Base-by-base conservation (phyloP, 2,113 vertebrate species). In the Sceloporus undulatus region DNA sequence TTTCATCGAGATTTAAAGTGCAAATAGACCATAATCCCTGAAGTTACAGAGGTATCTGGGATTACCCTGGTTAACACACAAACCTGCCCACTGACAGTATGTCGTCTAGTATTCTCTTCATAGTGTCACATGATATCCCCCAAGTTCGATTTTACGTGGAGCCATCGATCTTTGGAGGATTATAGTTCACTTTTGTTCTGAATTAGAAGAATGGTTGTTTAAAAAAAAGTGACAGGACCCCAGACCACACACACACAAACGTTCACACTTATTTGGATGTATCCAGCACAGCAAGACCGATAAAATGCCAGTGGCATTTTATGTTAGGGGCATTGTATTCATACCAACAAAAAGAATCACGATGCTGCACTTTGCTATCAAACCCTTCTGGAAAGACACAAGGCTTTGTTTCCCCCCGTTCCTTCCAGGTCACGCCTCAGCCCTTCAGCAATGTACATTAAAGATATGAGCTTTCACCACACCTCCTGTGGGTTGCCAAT, bases 151-250 rank as follows among this genome's bases (percentile, higher is more conserved):
- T 91, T 97, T 99, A 99, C 0, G 96, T 97, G 40, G 98, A 99
- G 10, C 99, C 99, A 95, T 99, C 98, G 91, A 98, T 97, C 92
- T 98, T 99, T n/a, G 98, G 99, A 94, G 98, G 98, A 89, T 99
- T 99, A 94, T 99, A 99, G 96, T 98, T 99, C 94, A 99, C 94
- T 94, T 99, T 99, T 91, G 99, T 99, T 94, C 99, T 99, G 90
- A 23, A 54, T 21, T 29, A 87, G 70, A 87, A 48, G 65, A 13
- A 74, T 19, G 9, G 3, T 54, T 25, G 29, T 2, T n/a, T 75
- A 48, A 25, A 29, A 95, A n/a, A 92, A 88, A 92, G 89, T 95
- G 68, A 59, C 91, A 48, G 92, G 74, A 96, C n/a, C 79, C 40
- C 88, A 93, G 78, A 70, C 89, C 23, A 91, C 11, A 79, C 4